Evolutionary conservation across 35 echinoderm and acorn worm genomes (phyloP), one percentile per base, ranked within the genome.

Genomic region (Lytechinus pictus): DNA sequence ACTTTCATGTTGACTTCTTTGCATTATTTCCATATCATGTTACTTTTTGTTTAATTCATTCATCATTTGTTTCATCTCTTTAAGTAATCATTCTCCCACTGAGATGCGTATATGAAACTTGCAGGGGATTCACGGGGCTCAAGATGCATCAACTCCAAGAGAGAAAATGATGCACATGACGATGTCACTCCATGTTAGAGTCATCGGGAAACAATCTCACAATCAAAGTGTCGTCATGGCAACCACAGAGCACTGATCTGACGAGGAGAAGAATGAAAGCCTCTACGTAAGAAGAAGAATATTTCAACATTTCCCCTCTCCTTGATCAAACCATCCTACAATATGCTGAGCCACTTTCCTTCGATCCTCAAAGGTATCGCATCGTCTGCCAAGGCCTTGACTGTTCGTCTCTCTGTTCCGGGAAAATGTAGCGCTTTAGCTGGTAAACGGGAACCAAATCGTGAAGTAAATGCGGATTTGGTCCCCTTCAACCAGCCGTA

Each of bases 401-500:
- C 66, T 44, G 33, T 44, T 24, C 21, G 66, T 79, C 16, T 79
- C 66, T 24, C 66, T 16, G 16, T 60, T 16, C 57, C 57, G 86
- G 51, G 89, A 87, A 96, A 98, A 99, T 99, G 97, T 96, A 98
- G 95, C 95, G 98, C 98, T 99, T 96, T 98, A 99, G 98, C 98
- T 99, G 98, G 98, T 99, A 99, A 97, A 99, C 97, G 97, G 98
- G 98, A 99, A 99, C 97, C 98, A 99, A 98, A 99, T 99, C 98
- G 97, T 99, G 97, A 95, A 94, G 95, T 94, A 93, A 95, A 94
- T 94, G 96, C 95, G 97, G 98, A 99, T 99, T 99, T 99, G 98
- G 98, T 99, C 98, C 98, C 98, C 98, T 99, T 99, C 98, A 99
- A 99, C 98, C 98, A 99, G 98, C 98, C 97, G 98, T 99, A 97